Evolutionary conservation across 2,797 vertebrate genomes (phyloP).

Genomic region (Onychomys leucogaster): DNA sequence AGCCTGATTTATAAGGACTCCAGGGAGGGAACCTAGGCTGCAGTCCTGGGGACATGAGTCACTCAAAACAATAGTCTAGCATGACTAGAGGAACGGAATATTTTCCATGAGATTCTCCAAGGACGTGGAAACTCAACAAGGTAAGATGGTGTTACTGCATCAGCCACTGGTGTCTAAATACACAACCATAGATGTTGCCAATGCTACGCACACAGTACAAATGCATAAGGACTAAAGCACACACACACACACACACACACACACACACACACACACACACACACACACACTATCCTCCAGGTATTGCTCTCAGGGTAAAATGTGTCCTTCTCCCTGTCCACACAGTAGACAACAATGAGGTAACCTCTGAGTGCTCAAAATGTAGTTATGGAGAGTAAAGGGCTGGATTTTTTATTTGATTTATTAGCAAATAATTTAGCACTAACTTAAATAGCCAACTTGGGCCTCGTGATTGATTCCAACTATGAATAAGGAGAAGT

Average conservation of each 20-base stretch:
- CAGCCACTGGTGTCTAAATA: not conserved
- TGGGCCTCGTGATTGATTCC: not conserved
- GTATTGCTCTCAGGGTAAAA: not conserved
- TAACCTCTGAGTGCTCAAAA: not conserved
- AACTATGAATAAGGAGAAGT: not conserved
- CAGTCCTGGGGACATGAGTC: not conserved
- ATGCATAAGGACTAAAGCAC: not conserved
- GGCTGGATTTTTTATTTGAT: not conserved
- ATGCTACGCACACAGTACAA: not conserved
- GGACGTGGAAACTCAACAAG: not conserved
- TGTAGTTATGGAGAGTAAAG: not conserved
- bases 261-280: no score
- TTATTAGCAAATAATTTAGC: not conserved
- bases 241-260: no score
- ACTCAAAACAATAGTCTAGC: not conserved
- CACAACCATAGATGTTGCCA: not conserved
- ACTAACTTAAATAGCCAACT: not conserved
- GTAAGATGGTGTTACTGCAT: not conserved
- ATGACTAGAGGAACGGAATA: not conserved
- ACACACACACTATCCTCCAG: not conserved
- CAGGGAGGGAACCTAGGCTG: not conserved
- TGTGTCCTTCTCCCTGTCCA: rapidly evolving
- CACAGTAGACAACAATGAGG: no score
- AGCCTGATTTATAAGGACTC: not conserved
- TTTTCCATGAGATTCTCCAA: not conserved